Evolutionary conservation across 2,888 invertebrate genomes (phyloP).

Genomic region (Coelinius sp.): DNA sequence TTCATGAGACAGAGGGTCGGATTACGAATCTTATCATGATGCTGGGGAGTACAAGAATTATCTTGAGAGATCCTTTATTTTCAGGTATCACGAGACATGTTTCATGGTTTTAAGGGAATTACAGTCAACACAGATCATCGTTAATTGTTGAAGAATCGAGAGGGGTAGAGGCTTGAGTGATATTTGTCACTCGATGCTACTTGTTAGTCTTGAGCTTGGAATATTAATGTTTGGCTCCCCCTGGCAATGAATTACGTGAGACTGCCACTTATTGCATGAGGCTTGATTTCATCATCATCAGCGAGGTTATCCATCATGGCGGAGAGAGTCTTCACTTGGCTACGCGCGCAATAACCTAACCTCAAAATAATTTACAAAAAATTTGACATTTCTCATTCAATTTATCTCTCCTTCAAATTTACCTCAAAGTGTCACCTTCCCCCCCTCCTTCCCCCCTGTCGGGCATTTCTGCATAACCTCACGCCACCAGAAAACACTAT

Average conservation of each 20-base stretch:
- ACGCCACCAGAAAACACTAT: constrained; percentile 3
- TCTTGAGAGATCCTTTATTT: constrained; percentile 1
- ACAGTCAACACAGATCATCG: constrained; percentile 25
- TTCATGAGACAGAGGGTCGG: constrained; percentile 3
- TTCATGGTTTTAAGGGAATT: neutral
- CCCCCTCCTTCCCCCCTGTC: neutral
- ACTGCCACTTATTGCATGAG: constrained; percentile 46
- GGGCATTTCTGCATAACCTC: constrained; percentile 4
- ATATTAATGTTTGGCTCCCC: constrained; percentile 4
- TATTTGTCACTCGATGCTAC: constrained; percentile 1
- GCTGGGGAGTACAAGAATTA: constrained; percentile 10
- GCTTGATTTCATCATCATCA: constrained; percentile 65
- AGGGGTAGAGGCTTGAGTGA: neutral
- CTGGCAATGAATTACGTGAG: constrained; percentile 61
- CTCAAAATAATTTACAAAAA: neutral
- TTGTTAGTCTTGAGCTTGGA: neutral
- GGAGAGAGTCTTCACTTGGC: neutral
- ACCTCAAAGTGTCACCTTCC: constrained; percentile 10
- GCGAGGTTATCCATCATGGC: constrained; percentile 28
- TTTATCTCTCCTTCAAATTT: constrained; percentile 20
- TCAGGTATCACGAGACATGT: neutral
- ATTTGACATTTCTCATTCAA: constrained; percentile 38
- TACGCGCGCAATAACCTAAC: constrained; percentile 35
- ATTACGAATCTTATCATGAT: constrained; percentile 28
- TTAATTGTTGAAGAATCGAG: constrained; percentile 22